Evolutionary conservation across 1,140 invertebrate species (phyloP).

Genomic region (Atopsyche davidsoni): DNA sequence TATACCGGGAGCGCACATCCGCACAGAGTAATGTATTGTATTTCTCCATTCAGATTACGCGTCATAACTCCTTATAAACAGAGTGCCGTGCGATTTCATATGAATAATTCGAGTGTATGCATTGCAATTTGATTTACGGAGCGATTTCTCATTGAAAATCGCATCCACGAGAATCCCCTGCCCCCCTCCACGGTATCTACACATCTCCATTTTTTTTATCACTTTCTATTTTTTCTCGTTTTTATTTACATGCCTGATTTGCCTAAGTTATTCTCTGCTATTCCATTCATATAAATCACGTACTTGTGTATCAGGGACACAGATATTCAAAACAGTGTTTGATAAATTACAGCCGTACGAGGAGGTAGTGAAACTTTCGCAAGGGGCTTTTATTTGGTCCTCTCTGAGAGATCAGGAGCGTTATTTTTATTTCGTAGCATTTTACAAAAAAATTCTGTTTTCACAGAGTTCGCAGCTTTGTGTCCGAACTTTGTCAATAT

Average conservation of each 20-base stretch:
- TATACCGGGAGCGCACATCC: background rate
- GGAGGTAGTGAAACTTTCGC: slow-evolving; percentile 16
- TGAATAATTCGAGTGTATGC: slow-evolving; percentile 24
- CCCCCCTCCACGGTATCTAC: no score
- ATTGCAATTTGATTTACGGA: slow-evolving; percentile 25
- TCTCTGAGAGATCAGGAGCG: no score
- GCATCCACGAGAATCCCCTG: slow-evolving; percentile 3
- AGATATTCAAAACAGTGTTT: slow-evolving; percentile 31
- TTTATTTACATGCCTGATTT: slow-evolving; percentile 31
- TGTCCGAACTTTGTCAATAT: no score
- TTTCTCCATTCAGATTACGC: slow-evolving; percentile 20
- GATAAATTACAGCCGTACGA: slow-evolving; percentile 25
- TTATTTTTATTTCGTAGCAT: no score
- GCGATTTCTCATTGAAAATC: slow-evolving; percentile 30
- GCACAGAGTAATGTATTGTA: background rate
- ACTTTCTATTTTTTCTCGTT: slow-evolving; percentile 17
- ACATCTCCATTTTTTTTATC: slow-evolving; percentile 15
- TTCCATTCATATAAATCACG: slow-evolving; percentile 25
- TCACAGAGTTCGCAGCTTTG: no score
- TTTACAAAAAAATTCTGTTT: no score
- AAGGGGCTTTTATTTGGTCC: slow-evolving; percentile 22
- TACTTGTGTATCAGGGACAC: slow-evolving; percentile 25
- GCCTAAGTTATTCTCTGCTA: slow-evolving; percentile 25
- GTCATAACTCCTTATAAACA: slow-evolving; percentile 27
- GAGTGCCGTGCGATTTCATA: slow-evolving; percentile 17